phyloP scores from a whole-genome alignment of 2,888 invertebrate genomes.

The Chironomus tentans region DNA sequence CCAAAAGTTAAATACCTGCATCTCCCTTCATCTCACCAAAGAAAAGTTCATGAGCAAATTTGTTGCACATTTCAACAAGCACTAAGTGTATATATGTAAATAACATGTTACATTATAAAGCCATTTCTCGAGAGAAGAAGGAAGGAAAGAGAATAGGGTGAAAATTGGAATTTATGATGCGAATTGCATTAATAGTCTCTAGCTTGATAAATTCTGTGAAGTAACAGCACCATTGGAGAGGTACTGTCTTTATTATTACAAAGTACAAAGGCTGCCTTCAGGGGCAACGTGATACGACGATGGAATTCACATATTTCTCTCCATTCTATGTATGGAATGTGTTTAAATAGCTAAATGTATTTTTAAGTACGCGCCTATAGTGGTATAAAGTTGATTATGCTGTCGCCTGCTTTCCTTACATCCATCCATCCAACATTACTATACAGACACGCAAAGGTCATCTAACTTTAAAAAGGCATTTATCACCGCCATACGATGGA shows the following conservation, averaged over 20 bases:
- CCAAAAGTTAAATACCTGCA: no score
- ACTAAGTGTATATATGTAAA: no score
- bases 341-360: slow-evolving; percentile 20
- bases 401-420: neutral
- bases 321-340: slow-evolving; percentile 15
- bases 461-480: slow-evolving; percentile 11
- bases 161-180: slow-evolving; percentile 26
- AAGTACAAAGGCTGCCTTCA: neutral
- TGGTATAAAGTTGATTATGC: slow-evolving; percentile 7
- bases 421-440: neutral
- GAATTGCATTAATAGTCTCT: slow-evolving; percentile 3
- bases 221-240: neutral
- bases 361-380: slow-evolving; percentile 19
- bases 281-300: neutral
- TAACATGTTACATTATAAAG: no score
- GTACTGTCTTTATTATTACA: neutral
- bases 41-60: no score
- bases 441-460: slow-evolving; percentile 12
- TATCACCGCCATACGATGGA: neutral
- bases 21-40: no score
- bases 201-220: neutral
- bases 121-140: neutral
- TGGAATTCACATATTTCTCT: neutral
- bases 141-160: slow-evolving; percentile 19
- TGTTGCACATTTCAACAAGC: no score